Evolutionary conservation across 2,797 vertebrate genomes (phyloP), one percentile per base, ranked within the genome.

Genomic region (Siniperca obscura): DNA sequence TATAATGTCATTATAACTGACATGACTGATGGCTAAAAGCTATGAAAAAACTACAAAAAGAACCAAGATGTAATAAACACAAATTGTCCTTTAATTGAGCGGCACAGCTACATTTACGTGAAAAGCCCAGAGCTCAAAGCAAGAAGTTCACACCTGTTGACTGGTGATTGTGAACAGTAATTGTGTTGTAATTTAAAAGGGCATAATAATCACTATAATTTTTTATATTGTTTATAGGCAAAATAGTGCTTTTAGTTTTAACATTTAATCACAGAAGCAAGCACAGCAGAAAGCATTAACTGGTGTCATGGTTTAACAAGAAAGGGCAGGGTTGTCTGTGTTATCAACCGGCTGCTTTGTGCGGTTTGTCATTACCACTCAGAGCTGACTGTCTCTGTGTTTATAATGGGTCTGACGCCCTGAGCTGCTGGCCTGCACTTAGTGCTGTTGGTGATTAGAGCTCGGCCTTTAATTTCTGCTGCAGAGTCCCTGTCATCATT

Each of bases 331-430:
- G n/a, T 21, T 40, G 62, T 44, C 60, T 71, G 53, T 67, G 78
- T 66, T 70, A 74, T 72, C 74, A 74, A 40, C 46, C 22, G 36
- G 57, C 30, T 70, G 78, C 80, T 78, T 65, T 61, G 71, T 66
- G 78, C 12, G 11, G 74, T 74, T 84, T 79, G 77, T 86, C 81
- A 91, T 88, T 74, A 85, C 38, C 2, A 8, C 82, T 77, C 55
- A 34, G 74, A 83, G 66, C 76, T 7, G 59, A 19, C 75, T 25
- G 48, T 48, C 66, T 66, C 66, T 56, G 75, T 50, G 60, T 81
- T 82, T 55, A 69, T 87, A 86, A 91, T 86, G 78, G 81, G 60
- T 71, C 70, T 61, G 83, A 70, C 50, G 78, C 78, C 70, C 76
- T 2, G 74, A 64, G 79, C 72, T 27, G 59, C 77, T 0, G 44